phyloP scores from a whole-genome alignment of 2,888 invertebrate species.

The Watsonalla cultraria region DNA sequence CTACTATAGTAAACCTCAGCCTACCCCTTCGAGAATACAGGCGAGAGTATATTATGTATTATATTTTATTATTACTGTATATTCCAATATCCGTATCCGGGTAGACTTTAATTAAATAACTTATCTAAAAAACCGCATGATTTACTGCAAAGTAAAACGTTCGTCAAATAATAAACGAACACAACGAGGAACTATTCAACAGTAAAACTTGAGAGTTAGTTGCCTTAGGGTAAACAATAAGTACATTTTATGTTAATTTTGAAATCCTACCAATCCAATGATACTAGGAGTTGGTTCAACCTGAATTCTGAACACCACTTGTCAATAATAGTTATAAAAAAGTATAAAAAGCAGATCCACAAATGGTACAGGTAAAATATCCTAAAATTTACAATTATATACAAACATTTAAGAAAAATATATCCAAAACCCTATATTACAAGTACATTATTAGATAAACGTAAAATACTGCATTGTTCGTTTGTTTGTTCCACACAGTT shows the following conservation, averaged over 20 bases:
- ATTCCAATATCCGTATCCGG: neutral
- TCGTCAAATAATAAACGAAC: neutral
- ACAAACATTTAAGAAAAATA: conserved; percentile 60
- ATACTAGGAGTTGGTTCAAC: conserved; percentile 31
- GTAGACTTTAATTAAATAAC: neutral
- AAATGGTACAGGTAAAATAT: conserved; percentile 47
- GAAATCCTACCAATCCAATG: conserved; percentile 24
- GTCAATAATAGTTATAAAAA: conserved; percentile 30
- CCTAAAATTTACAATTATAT: conserved; percentile 74
- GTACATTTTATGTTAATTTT: conserved; percentile 20
- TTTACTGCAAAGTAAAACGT: neutral
- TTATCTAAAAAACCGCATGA: neutral
- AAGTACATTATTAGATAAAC: conserved; percentile 49
- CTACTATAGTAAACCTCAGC: too few species aligned
- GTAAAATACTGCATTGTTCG: conserved; percentile 67
- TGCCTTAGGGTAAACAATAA: conserved; percentile 18
- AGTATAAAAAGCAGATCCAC: conserved; percentile 61
- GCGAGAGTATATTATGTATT: too few species aligned
- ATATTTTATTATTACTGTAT: neutral
- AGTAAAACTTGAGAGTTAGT: neutral
- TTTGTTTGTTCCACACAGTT: conserved; percentile 38
- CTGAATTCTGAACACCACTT: conserved; percentile 19
- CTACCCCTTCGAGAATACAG: too few species aligned
- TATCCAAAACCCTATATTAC: conserved; percentile 61
- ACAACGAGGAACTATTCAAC: neutral